Base-by-base conservation (phyloP, 2,888 invertebrate species). In the Cheilosia urbana region DNA sequence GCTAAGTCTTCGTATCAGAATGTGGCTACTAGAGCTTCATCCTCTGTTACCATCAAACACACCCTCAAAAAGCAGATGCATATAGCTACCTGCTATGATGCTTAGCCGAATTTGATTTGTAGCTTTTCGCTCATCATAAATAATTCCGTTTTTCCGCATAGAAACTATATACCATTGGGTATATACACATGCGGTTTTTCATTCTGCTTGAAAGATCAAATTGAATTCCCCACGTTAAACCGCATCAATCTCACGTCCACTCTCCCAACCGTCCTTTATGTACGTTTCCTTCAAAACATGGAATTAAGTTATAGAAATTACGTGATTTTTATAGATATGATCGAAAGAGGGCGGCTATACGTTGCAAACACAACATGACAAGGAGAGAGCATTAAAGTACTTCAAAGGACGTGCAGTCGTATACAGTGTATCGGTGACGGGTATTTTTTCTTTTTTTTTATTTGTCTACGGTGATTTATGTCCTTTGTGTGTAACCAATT, bases 241-340 rank as follows among this genome's bases (percentile, higher is more conserved):
- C 42, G 65, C 53, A 45, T 65, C 63, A 58, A 53, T 49, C 73
- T 34, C 58, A 63, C 45, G 68, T 42, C 72, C 49, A 63, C 42
- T 45, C 62, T 53, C 9, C 37, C 66, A 49, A 37, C 34, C 34
- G 53, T 63, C 40, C 34, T 57, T 66, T 72, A 24, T 24, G 60
- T 85, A 49, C 19, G 47, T 68, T 76, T 45, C 68, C 57, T 80
- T 77, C 49, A 73, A 49, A 77, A 68, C 72, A 73, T 27, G 58
- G 72, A 85, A 85, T 85, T 81, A 72, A 85, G 85, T 85, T 85
- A 85, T 85, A 85, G 85, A 85, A 81, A 81, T 85, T 85, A 85
- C 85, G 85, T 85, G 85, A 85, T 85, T 85, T 85, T 85, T 80
- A 77, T 85, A 71, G 72, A 81, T 77, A 81, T 53, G 27, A 72